Base-by-base conservation (phyloP, 2,113 vertebrate species). In the Dasyurus viverrinus region DNA sequence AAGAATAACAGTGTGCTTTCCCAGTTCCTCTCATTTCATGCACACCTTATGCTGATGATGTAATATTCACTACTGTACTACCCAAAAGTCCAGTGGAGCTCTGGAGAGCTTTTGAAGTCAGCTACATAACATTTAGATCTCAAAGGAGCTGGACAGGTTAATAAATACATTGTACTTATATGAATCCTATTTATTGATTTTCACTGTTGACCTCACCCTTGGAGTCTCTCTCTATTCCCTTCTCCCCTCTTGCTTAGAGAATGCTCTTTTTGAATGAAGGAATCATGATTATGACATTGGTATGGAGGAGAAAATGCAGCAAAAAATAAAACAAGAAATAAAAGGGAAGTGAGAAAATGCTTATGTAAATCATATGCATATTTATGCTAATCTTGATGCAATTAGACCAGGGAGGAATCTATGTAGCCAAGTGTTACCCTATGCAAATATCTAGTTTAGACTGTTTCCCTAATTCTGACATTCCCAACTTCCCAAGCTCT, bases 311-410 rank as follows among this genome's bases (percentile, higher is more conserved):
- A 96, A 16, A 96, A 55, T 91, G 46, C 53, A 89, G 95, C 27
- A 93, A 95, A 68, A 95, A 96, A 94, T 95, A 97, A 97, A 76
- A 96, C 55, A 94, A 95, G 42, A 96, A 95, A 94, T 96, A 94
- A 96, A 96, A 93, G 26, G 42, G 94, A 89, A 3, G 10, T 89
- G 54, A 96, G 68, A 89, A 90, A 54, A 24, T 27, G 0, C 3
- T 11, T 93, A 96, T 93, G 94, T 46, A 97, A 94, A 96, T 93
- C 24, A 92, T 47, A 95, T 53, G 30, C 36, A 92, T 92, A 96
- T 95, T 89, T 96, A 96, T 96, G 92, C 91, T 95, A 97, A 97
- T 92, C 16, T 54, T 10, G 93, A 94, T 48, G 90, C 92, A 97
- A 96, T 96, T 91, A 91, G 6, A 68, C 36, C 90, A 76, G 53